phyloP scores from a whole-genome alignment of 2,888 invertebrate species.

The Osedax frankpressi region DNA sequence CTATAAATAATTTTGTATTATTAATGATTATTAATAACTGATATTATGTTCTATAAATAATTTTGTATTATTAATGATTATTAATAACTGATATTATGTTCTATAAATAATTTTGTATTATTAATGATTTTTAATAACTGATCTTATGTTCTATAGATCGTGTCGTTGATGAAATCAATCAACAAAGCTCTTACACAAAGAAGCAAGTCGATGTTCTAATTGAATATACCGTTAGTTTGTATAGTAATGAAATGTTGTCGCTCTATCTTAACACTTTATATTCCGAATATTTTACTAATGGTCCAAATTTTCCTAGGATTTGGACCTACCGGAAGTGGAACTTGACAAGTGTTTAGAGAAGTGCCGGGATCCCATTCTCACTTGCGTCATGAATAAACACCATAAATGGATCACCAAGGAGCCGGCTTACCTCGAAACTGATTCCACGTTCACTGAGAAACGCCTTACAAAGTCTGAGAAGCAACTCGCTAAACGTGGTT shows the following conservation, averaged over 20 bases:
- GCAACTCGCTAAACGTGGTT: constrained; percentile 75
- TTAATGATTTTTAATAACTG: too few relatives aligned
- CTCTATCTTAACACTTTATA: background rate
- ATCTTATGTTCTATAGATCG: too few relatives aligned
- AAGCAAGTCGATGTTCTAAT: constrained; percentile 55
- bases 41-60: too few relatives aligned
- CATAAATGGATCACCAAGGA: constrained; percentile 47
- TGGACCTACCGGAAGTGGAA: constrained; percentile 60
- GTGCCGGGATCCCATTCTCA: constrained; percentile 69
- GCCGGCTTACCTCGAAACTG: background rate
- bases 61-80: too few relatives aligned
- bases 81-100: too few relatives aligned
- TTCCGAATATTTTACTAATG: background rate
- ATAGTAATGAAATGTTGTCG: background rate
- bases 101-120: too few relatives aligned
- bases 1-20: too few relatives aligned
- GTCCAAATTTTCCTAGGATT: constrained; percentile 47
- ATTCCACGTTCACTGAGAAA: constrained; percentile 59
- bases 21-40: too few relatives aligned
- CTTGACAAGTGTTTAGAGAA: constrained; percentile 57
- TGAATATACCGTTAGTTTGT: constrained; percentile 57
- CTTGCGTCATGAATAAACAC: constrained; percentile 52
- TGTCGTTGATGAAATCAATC: constrained; percentile 94
- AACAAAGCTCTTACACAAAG: constrained; percentile 60
- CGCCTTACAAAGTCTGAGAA: constrained; percentile 86